phyloP scores from a whole-genome alignment of 2,888 invertebrate species.

The Cephus spinipes region DNA sequence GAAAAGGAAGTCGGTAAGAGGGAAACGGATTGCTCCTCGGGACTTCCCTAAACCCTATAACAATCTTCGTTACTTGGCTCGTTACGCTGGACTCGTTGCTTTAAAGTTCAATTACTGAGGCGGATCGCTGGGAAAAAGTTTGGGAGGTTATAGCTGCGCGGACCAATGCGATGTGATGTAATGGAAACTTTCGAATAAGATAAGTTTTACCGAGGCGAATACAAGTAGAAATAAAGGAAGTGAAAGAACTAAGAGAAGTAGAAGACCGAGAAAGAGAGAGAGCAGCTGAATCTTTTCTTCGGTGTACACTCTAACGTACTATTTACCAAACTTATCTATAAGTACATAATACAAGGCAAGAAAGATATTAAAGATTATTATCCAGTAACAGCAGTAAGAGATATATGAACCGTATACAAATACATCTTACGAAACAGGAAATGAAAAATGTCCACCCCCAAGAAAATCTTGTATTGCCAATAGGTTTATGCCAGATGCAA shows the following conservation, averaged over 20 bases:
- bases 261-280: not conserved
- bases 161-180: slow-evolving; percentile 27
- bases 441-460: not conserved
- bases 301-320: not conserved
- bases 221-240: slow-evolving; percentile 27
- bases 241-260: not conserved
- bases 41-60: not conserved
- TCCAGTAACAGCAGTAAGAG: not conserved
- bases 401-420: not conserved
- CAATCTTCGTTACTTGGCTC: slow-evolving; percentile 6
- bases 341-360: not conserved
- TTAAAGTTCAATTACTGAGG: slow-evolving; percentile 43
- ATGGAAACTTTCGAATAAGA: slow-evolving; percentile 41
- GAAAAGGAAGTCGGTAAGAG: not conserved
- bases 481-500: too few species aligned
- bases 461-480: too few species aligned
- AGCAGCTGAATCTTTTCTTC: not conserved
- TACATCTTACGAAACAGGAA: not conserved
- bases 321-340: not conserved
- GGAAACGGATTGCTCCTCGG: not conserved
- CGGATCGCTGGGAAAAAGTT: slow-evolving; percentile 27
- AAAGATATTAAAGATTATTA: not conserved
- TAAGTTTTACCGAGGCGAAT: slow-evolving; percentile 39
- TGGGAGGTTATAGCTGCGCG: not conserved
- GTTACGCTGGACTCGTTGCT: slow-evolving; percentile 28